Conservation (phyloP, 2,888 invertebrate genomes). For the Lithosia quadra region DNA sequence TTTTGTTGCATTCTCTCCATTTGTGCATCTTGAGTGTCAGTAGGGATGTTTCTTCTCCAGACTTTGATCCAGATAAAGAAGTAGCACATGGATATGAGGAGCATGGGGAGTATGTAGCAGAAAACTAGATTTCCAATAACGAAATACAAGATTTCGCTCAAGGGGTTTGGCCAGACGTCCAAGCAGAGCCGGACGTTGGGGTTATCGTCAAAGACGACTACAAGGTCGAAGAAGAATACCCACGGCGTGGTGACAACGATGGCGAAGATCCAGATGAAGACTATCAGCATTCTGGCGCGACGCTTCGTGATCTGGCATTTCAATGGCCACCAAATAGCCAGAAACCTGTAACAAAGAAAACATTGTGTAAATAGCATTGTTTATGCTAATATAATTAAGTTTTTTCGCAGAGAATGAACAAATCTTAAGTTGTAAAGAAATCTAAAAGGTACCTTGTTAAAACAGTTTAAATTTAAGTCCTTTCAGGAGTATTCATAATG, state of each 20-base stretch:
- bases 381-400: neutral
- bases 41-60: slow-evolving; percentile 95
- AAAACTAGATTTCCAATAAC: slow-evolving; percentile 95
- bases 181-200: slow-evolving; percentile 92
- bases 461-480: neutral
- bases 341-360: slow-evolving; percentile 91
- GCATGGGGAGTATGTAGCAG: slow-evolving; percentile 96
- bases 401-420: neutral
- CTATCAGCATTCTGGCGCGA: slow-evolving; percentile 94
- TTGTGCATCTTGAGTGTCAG: slow-evolving; percentile 96
- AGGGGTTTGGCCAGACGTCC: slow-evolving; percentile 94
- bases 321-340: slow-evolving; percentile 98
- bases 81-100: slow-evolving; percentile 96
- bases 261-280: slow-evolving; percentile 96
- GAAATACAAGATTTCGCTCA: slow-evolving; percentile 94
- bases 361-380: neutral
- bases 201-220: slow-evolving; percentile 90
- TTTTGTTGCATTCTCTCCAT: slow-evolving; percentile 97
- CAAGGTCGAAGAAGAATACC: slow-evolving; percentile 95
- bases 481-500: neutral
- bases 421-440: neutral
- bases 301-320: slow-evolving; percentile 96
- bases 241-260: slow-evolving; percentile 95
- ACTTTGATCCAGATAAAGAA: slow-evolving; percentile 97
- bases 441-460: neutral